These are phyloP conservation scores for Halotydeus destructor DNA, from an alignment of 1,140 invertebrate genomes.

Conservation along the genomic window DNA sequence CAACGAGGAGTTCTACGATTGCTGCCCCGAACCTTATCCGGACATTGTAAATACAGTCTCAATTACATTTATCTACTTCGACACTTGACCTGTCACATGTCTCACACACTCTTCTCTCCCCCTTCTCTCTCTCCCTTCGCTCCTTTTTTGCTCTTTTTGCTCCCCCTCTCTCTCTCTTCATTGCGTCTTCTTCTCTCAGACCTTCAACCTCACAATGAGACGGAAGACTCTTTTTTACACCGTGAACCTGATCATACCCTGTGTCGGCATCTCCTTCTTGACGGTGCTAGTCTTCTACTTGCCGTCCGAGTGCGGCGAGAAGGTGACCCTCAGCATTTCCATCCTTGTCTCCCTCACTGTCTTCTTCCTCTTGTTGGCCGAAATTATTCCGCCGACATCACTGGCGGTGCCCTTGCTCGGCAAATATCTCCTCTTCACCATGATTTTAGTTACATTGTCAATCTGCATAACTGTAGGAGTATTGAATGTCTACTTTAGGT, in stretches of 20 bases:
- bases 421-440: constrained; percentile 96
- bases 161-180: no score
- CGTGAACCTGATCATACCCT: constrained; percentile 86
- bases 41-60: constrained; percentile 84
- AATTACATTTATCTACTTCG: constrained; percentile 28
- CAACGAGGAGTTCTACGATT: constrained; percentile 47
- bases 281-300: constrained; percentile 95
- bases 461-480: constrained; percentile 88
- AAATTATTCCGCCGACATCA: constrained; percentile 95
- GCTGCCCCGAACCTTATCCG: constrained; percentile 44
- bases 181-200: constrained; percentile 83
- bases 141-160: constrained; percentile 78
- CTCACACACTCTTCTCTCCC: no score
- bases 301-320: constrained; percentile 92
- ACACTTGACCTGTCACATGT: constrained; percentile 21
- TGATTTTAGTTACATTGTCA: constrained; percentile 78
- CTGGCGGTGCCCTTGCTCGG: constrained; percentile 89
- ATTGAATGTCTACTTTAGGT: constrained; percentile 90
- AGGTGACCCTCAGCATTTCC: constrained; percentile 95
- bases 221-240: constrained; percentile 91
- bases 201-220: constrained; percentile 94
- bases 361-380: constrained; percentile 93
- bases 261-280: constrained; percentile 90
- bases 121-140: no score
- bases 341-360: constrained; percentile 98